Evolutionary conservation across 2,888 invertebrate genomes (phyloP), one percentile per base, ranked within the genome.

Genomic region (Geotrupes spiniger): DNA sequence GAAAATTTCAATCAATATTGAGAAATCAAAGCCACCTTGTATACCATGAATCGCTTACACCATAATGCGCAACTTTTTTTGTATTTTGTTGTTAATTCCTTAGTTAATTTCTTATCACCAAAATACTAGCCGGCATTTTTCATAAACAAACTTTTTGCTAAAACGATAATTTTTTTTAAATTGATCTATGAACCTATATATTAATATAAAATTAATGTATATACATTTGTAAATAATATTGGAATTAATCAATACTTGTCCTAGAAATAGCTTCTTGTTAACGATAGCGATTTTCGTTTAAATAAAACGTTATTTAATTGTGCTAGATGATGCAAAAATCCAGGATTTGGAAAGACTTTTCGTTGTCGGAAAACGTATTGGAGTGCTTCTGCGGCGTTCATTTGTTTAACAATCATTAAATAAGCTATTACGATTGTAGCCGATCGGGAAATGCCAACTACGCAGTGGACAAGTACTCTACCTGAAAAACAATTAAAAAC

Each of bases 391-490:
- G 80, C 75, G 8, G 88, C 83, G 31, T 83, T 74, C 84, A 89
- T 86, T 52, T 81, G 81, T 49, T 84, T 82, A 63, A 83, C 83
- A 61, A 89, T 84, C 87, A 91, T 90, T 50, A 91, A 76, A 68
- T 87, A 90, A 3, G 89, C 89, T 56, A 90, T 73, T 1, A 87
- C 87, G 63, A 88, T 85, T 1, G 90, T 89, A 39, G 89, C 85
- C 29, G 89, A 90, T 5, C 91, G 82, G 1, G 90, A 90, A 62
- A 90, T 83, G 21, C 90, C 90, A 77, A 88, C 84, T 61, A 87
- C 75, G 64, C 91, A 91, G 70, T 91, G 89, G 4, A 91, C 88
- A 48, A 88, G 77, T 27, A 86, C 83, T 68, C 85, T 86, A 53
- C 89, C 90, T 90, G 67, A 11, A 39, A 38, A 42, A 17, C 3